Conservation (phyloP, 1,140 invertebrate species). For the Bombus fervidus region DNA sequence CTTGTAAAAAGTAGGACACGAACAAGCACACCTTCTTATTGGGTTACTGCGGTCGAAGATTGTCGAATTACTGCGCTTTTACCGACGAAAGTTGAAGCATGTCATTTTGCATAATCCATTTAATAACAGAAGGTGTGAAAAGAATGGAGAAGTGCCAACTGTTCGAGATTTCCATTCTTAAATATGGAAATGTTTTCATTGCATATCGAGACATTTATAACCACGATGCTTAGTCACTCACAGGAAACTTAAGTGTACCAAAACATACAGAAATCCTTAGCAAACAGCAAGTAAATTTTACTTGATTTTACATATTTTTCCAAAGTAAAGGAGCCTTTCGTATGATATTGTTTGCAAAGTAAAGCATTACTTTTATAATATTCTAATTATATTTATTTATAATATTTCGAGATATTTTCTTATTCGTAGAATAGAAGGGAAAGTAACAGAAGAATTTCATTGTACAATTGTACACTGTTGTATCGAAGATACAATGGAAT, state of each 20-base stretch:
- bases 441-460: neutral
- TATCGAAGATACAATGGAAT: neutral
- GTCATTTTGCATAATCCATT: slow-evolving; percentile 51
- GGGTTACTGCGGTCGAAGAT: slow-evolving; percentile 33
- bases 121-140: neutral
- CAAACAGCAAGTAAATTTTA: neutral
- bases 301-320: neutral
- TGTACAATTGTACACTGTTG: neutral
- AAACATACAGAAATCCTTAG: no score
- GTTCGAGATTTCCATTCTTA: neutral
- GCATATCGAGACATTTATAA: neutral
- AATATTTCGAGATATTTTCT: neutral
- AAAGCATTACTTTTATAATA: neutral
- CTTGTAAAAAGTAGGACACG: slow-evolving; percentile 51
- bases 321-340: neutral
- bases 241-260: neutral
- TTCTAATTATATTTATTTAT: neutral
- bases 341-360: neutral
- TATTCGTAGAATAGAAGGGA: no score
- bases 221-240: no score
- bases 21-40: slow-evolving; percentile 40
- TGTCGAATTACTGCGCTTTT: slow-evolving; percentile 45
- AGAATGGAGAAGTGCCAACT: neutral
- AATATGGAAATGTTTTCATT: neutral
- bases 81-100: slow-evolving; percentile 34